phyloP scores from a whole-genome alignment of 2,888 invertebrate genomes.

The Ephialtes manifestator region DNA sequence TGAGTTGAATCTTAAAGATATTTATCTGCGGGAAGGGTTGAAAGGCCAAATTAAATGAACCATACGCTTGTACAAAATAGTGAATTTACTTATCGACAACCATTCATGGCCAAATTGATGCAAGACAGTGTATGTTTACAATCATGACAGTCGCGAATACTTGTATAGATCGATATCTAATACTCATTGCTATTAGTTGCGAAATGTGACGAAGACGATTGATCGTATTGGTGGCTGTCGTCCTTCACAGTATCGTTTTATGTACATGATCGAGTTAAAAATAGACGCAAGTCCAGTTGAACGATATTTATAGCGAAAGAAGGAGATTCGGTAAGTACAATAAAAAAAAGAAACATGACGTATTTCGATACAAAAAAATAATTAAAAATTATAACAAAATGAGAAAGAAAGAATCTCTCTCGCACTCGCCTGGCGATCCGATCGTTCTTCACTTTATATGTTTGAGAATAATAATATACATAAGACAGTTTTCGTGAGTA shows the following conservation, averaged over 20 bases:
- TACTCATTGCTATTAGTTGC: constrained; percentile 69
- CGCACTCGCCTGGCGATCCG: constrained; percentile 35
- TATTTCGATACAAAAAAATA: constrained; percentile 30
- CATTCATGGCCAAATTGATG: constrained; percentile 77
- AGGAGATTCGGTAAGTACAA: constrained; percentile 67
- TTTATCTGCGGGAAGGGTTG: background rate
- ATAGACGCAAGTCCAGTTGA: constrained; percentile 67
- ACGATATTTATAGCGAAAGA: constrained; percentile 69
- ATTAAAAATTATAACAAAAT: constrained; percentile 34
- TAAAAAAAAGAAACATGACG: constrained; percentile 55
- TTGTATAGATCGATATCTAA: constrained; percentile 72
- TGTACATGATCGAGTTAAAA: constrained; percentile 74
- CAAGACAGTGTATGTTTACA: constrained; percentile 75
- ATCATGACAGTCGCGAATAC: constrained; percentile 76
- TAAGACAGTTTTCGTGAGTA: constrained; percentile 79
- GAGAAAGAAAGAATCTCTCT: constrained; percentile 19
- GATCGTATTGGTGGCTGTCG: constrained; percentile 65
- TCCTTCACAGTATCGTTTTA: constrained; percentile 68
- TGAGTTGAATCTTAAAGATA: too few relatives aligned
- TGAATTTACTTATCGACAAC: constrained; percentile 78
- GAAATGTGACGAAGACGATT: constrained; percentile 37
- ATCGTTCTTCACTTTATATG: constrained; percentile 35
- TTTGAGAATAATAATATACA: constrained; percentile 68
- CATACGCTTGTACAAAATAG: constrained; percentile 67
- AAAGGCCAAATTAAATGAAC: constrained; percentile 35